Base-by-base conservation (phyloP, 2,888 invertebrate species). In the Halictus ligatus region DNA sequence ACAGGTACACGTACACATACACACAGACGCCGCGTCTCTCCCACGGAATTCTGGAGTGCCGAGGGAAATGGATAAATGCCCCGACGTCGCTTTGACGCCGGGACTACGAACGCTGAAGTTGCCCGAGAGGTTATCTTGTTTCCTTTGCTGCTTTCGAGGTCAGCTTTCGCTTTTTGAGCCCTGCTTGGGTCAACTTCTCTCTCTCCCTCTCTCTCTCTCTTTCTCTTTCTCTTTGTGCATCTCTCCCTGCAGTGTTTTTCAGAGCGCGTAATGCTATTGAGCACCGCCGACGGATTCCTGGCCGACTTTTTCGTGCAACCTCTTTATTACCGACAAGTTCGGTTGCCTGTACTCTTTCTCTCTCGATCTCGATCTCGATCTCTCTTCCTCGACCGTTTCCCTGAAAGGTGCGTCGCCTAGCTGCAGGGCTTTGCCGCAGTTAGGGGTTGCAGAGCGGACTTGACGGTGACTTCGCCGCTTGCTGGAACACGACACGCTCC, bases 1-100 rank as follows among this genome's bases (percentile, higher is more conserved):
- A 21, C 50, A n/a, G n/a, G n/a, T n/a, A n/a, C n/a, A 35, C 35
- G 2, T 35, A 50, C 7, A 21, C 21, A 1, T 6, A 54, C 8
- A 50, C 50, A 54, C 8, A 21, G 50, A 21, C 21, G 8, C 21
- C 54, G 15, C 60, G 25, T 13, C 29, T 29, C 64, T 35, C 35
- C 21, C 15, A 25, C 50, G 21, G 50, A 74, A 74, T 35, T 40
- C 69, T 67, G 8, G n/a, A 69, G 73, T 18, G 50, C 18, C 35
- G 50, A 74, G 50, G 73, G 73, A 74, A 74, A 74, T 29, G 73
- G 35, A 74, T 74, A 74, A 50, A 74, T 74, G 73, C 29, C 25
- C 73, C 54, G 29, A 10, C 21, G 73, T 74, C 73, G 35, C 18
- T 35, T 50, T 29, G 73, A 74, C 46, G 48, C 8, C 73, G 46